Base-by-base conservation (phyloP, 1,140 invertebrate species). In the Drosophila hydei region DNA sequence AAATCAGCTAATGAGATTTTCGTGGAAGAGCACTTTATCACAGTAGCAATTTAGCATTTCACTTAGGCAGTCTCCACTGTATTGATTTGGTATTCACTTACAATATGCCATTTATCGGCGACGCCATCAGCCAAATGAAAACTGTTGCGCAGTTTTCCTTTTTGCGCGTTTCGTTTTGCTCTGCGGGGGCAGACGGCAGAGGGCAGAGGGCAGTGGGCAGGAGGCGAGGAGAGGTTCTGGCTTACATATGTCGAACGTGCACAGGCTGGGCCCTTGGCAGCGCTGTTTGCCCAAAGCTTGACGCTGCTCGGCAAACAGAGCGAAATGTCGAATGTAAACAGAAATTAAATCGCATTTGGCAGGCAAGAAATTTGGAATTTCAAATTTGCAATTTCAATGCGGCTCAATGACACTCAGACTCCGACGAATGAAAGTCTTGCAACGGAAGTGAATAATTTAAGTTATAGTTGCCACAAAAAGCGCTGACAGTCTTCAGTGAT, bases 91-190 rank as follows among this genome's bases (percentile, higher is more conserved):
- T 69, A 67, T 76, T 62, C 51, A 59, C 75, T 77, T 75, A 77
- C 79, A 77, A 71, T 68, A 48, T 70, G 60, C 25, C 25, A n/a
- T 16, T 52, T 51, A 56, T 51, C 38, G 52, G 36, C 50, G 36
- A 12, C 36, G 14, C 25, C 47, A 45, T 42, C 50, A 12, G 43
- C 30, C 27, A 30, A 48, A 58, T 73, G 56, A 83, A 81, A 81
- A 81, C 78, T 81, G 79, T 81, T 81, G 79, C 79, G 79, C 79
- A 81, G 79, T 81, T 80, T 43, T 54, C 38, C n/a, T 43, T 56
- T 16, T 43, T 59, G 4, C 25, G 48, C 40, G 11, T 68, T 58
- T 19, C 43, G 27, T 21, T 51, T 30, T 38, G 47, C 19, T 18
- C 19, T 72, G 21, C 1, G 40, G 19, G 55, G 52, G 30, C 58